Conservation (phyloP, 2,113 vertebrate species). For the Etia nguti region DNA sequence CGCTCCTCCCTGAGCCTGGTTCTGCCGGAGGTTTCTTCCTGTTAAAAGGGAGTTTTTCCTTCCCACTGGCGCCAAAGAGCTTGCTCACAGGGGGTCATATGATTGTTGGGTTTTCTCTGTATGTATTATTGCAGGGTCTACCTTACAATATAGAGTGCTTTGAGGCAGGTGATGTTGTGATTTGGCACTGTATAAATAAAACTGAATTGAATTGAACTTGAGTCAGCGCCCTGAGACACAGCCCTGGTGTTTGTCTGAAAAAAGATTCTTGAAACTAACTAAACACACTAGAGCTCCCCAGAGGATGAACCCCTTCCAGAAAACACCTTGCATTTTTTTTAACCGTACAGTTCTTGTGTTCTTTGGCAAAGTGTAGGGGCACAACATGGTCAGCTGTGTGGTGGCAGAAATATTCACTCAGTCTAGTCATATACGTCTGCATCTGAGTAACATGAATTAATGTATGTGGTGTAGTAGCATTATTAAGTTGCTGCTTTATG, state of each 20-base stretch:
- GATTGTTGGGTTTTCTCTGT: background rate
- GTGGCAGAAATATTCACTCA: background rate
- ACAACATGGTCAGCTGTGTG: background rate
- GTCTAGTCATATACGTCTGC: background rate
- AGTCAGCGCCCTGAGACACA: too few relatives aligned
- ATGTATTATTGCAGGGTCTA: background rate
- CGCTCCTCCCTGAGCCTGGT: background rate
- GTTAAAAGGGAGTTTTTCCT: background rate
- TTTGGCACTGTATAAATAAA: background rate
- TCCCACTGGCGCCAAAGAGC: background rate
- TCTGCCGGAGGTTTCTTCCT: background rate
- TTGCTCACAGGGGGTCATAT: background rate
- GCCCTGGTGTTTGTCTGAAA: too few relatives aligned
- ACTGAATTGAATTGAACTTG: background rate
- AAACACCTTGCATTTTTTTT: background rate
- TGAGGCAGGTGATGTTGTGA: background rate
- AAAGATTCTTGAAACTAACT: background rate
- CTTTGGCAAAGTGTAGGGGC: background rate
- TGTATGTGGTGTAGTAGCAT: background rate
- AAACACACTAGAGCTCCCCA: background rate
- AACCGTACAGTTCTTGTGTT: background rate
- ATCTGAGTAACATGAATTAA: background rate
- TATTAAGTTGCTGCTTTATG: background rate
- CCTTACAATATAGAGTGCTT: background rate
- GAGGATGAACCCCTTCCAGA: background rate